Conservation (phyloP, 1,140 invertebrate species). For the Ericerus pela region DNA sequence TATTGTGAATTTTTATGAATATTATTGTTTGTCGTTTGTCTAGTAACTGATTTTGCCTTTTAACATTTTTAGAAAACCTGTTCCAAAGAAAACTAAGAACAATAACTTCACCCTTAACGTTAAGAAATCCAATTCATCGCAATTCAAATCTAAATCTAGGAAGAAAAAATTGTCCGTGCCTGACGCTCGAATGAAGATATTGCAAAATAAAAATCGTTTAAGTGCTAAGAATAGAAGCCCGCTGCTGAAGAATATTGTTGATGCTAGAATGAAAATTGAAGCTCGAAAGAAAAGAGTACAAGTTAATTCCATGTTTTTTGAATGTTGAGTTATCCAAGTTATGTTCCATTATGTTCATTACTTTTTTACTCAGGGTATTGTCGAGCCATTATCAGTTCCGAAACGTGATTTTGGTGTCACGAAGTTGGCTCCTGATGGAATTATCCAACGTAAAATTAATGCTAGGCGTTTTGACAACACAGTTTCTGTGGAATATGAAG, state of each 20-base stretch:
- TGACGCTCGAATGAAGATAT: not conserved
- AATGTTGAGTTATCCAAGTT: no score
- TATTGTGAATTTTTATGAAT: not conserved
- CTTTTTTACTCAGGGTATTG: no score
- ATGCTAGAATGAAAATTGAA: conserved; percentile 2
- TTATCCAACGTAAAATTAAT: conserved; percentile 1
- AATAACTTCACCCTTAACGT: no score
- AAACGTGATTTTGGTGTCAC: not conserved
- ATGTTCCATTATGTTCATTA: no score
- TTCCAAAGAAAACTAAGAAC: not conserved
- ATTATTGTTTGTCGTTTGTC: not conserved
- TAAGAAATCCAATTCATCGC: not conserved
- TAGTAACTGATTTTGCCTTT: not conserved
- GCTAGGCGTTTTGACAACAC: not conserved
- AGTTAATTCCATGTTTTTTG: no score
- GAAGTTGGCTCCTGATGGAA: not conserved
- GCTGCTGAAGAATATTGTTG: not conserved
- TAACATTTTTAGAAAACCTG: not conserved
- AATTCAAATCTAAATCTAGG: not conserved
- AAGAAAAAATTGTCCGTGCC: not conserved
- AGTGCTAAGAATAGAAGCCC: not conserved
- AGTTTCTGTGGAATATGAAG: not conserved
- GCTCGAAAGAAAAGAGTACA: not conserved
- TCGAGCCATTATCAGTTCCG: no score
- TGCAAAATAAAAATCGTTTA: not conserved